phyloP scores from a whole-genome alignment of 30 jellyfish, hydroid and myxozoan genomes.

The Chrysaora quinquecirrha region DNA sequence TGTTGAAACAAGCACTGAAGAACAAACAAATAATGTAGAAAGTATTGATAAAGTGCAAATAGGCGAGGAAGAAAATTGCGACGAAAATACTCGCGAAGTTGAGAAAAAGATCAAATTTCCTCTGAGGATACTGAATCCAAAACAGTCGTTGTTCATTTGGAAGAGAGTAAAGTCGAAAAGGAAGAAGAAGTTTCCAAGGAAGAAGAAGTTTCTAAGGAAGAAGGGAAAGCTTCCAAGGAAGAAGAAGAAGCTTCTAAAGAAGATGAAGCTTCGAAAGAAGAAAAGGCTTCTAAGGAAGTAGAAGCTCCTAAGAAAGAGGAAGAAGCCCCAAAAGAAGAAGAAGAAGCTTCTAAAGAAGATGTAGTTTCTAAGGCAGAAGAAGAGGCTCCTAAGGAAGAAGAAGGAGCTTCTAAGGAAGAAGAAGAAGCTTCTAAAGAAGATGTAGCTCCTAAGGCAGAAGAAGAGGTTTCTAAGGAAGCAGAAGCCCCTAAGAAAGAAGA shows the following conservation, averaged over 20 bases:
- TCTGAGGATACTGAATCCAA: no score
- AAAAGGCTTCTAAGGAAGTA: not conserved
- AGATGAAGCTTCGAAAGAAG: not conserved
- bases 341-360: not conserved
- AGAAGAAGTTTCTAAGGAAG: not conserved
- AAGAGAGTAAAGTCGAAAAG: not conserved
- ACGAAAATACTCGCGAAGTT: no score
- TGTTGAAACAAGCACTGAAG: no score
- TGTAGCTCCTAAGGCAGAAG: not conserved
- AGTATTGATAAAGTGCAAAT: no score
- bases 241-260: not conserved
- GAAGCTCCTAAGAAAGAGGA: not conserved
- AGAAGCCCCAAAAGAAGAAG: not conserved
- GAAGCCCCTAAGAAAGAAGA: not conserved
- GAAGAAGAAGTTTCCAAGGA: not conserved
- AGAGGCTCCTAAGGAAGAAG: not conserved
- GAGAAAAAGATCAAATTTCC: no score
- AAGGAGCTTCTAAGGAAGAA: not conserved
- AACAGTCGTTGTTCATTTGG: no score
- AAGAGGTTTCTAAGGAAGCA: not conserved
- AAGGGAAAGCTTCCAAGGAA: not conserved
- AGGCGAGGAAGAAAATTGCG: no score
- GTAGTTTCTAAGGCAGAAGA: not conserved
- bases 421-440: not conserved
- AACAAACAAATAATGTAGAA: no score